Base-by-base conservation (phyloP, 2,888 invertebrate species). In the Hydropsyche betteni region DNA sequence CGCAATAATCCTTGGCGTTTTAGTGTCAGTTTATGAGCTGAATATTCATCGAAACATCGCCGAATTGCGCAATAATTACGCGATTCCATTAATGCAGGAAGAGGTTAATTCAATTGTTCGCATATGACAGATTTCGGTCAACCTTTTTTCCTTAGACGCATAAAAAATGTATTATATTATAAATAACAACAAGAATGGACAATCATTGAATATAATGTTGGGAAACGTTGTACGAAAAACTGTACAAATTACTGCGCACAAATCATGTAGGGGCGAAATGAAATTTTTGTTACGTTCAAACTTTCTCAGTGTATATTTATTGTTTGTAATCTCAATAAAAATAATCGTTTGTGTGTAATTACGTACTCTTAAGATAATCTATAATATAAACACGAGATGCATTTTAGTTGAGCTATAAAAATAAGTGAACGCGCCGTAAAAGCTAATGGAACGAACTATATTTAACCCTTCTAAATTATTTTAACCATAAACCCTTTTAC, bases 81-180 rank as follows among this genome's bases (percentile, higher is more conserved):
- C 12, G 12, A 61, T 10, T 44, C 33, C n/a, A 10, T 64, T 36
- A 36, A 34, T 34, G 12, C 36, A 34, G 36, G 64, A 64, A 34
- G 10, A 36, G n/a, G 64, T 64, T 44, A 36, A 64, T 64, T 64
- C 64, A 64, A 64, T 64, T 64, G 64, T 64, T 36, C 12, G 36
- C 8, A 36, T n/a, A 34, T 64, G 36, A 44, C 44, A 44, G 44
- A 16, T 58, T 64, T 64, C 36, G 34, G n/a, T 64, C 58, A 8
- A 16, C 24, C 4, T 10, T 44, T 44, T 64, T 34, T 64, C 34
- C 12, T n/a, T 44, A 8, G 36, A 64, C 34, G 34, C 10, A 24
- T 12, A 36, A 64, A 36, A 64, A 64, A 64, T 33, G n/a, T 24
- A 24, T 24, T n/a, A 7, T 55, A 16, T 44, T 44, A 44, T 8